phyloP scores from a whole-genome alignment of 2,888 invertebrate genomes.

The Oligia latruncula region DNA sequence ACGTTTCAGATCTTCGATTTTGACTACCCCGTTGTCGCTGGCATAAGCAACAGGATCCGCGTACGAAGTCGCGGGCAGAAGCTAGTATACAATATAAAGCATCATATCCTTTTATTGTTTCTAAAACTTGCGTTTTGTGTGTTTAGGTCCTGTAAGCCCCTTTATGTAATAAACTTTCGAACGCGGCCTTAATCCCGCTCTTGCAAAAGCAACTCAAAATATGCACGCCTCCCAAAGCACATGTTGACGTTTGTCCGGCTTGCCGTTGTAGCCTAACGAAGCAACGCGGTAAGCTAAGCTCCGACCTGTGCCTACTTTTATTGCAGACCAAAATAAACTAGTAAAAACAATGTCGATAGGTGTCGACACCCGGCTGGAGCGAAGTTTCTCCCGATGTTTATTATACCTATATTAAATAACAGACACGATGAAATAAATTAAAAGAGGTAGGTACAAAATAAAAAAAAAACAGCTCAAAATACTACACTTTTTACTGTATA shows the following conservation, averaged over 20 bases:
- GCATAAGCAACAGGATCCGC: too few relatives aligned
- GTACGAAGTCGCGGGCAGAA: too few relatives aligned
- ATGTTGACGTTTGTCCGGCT: constrained; percentile 25
- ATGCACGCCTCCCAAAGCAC: constrained; percentile 27
- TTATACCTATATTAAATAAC: background rate
- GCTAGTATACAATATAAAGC: too few relatives aligned
- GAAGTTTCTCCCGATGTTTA: too few relatives aligned
- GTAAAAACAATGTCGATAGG: background rate
- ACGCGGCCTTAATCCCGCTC: background rate
- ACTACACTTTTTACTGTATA: too few relatives aligned
- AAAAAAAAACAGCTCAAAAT: too few relatives aligned
- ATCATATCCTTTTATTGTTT: too few relatives aligned
- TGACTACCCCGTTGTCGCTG: too few relatives aligned
- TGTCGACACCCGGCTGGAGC: background rate
- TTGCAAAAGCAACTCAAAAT: constrained; percentile 21
- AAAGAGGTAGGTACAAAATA: background rate
- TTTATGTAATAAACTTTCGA: background rate
- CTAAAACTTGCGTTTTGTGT: too few relatives aligned
- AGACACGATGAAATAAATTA: background rate
- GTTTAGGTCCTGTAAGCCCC: too few relatives aligned
- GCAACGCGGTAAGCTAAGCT: background rate
- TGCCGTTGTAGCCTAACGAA: constrained; percentile 20
- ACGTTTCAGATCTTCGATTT: too few relatives aligned
- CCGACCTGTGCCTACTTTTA: constrained; percentile 6
- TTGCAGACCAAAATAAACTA: background rate